phyloP scores from a whole-genome alignment of 2,797 vertebrate species.

The Gila robusta region DNA sequence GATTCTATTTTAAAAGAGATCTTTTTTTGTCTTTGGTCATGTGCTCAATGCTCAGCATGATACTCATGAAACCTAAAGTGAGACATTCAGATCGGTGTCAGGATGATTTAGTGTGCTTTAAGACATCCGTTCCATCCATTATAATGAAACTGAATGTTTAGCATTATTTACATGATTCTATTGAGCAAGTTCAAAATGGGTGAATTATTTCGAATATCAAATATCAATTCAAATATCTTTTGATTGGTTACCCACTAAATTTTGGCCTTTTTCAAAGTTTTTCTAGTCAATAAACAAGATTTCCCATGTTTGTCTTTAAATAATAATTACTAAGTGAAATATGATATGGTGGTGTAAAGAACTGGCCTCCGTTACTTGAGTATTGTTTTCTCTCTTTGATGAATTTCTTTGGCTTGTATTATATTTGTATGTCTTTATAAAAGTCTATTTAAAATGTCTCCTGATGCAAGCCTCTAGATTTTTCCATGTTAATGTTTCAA shows the following conservation, averaged over 20 bases:
- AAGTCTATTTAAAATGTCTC: background rate
- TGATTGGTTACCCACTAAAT: background rate
- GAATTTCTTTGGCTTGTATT: background rate
- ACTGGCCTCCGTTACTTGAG: background rate
- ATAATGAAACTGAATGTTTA: background rate
- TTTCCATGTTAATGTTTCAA: background rate
- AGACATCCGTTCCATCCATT: constrained; percentile 1
- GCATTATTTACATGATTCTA: constrained; percentile 16
- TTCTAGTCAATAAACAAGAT: background rate
- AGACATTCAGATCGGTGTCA: constrained; percentile 13
- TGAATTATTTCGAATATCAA: background rate
- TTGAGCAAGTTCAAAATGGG: background rate
- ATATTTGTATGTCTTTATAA: background rate
- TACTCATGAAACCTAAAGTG: constrained; percentile 11
- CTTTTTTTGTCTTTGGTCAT: constrained; percentile 12
- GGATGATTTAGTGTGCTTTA: constrained; percentile 7
- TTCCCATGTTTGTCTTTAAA: background rate
- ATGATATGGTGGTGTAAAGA: background rate
- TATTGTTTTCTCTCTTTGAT: background rate
- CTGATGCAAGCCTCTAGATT: background rate
- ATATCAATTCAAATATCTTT: too few relatives aligned
- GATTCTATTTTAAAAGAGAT: constrained; percentile 26
- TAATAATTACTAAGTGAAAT: background rate
- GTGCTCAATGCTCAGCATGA: background rate
- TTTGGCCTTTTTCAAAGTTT: background rate